Evolutionary conservation across 2,888 invertebrate species (phyloP).

Genomic region (Linnaemya vulpina): DNA sequence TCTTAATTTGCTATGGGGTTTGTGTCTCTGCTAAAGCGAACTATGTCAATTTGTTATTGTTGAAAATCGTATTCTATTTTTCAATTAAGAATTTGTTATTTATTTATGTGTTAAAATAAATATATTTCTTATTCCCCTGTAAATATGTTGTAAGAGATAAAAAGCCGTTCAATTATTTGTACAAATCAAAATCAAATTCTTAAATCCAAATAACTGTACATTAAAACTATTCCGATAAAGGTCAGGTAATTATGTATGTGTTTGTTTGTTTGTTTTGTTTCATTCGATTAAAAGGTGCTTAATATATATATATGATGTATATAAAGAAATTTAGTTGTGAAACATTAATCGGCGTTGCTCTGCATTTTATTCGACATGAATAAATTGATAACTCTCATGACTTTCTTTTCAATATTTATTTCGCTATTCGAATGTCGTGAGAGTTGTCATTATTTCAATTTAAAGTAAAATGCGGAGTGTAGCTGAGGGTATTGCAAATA

Average conservation of each 20-base stretch:
- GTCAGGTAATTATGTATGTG: conserved; percentile 67
- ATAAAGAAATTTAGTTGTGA: neutral
- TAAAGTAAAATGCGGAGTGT: too few species aligned
- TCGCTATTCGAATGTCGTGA: too few species aligned
- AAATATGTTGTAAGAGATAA: conserved; percentile 37
- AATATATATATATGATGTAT: neutral
- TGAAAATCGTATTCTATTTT: too few species aligned
- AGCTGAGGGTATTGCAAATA: neutral
- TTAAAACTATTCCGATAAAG: conserved; percentile 20
- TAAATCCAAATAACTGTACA: conserved; percentile 8
- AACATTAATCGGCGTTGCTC: neutral
- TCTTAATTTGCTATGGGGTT: conserved; percentile 38
- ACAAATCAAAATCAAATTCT: conserved; percentile 47
- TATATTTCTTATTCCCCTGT: conserved; percentile 1
- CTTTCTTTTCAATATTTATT: too few species aligned
- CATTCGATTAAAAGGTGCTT: conserved; percentile 27
- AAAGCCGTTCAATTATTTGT: conserved; percentile 26
- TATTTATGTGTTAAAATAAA: too few species aligned
- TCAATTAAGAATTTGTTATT: too few species aligned
- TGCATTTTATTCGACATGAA: too few species aligned
- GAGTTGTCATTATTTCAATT: too few species aligned
- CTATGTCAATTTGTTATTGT: neutral
- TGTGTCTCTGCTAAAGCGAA: conserved; percentile 58
- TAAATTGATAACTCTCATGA: too few species aligned
- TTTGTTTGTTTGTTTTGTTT: conserved; percentile 51